Evolutionary conservation across 2,797 vertebrate genomes (phyloP).

Genomic region (Glossophaga mutica): DNA sequence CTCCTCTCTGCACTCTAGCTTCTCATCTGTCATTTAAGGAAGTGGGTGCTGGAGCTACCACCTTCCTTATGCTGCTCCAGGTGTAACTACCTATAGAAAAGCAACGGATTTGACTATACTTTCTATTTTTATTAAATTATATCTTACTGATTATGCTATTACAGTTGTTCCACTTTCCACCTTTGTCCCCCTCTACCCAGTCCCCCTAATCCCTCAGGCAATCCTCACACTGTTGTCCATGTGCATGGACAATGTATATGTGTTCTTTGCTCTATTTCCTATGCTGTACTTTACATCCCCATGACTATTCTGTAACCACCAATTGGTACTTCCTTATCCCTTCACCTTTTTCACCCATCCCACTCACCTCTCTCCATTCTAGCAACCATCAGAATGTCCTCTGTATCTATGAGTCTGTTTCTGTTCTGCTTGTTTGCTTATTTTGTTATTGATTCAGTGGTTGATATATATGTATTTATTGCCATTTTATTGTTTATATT

Average conservation of each 20-base stretch:
- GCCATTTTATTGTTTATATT: neutral
- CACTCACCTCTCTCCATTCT: neutral
- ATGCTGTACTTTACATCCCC: neutral
- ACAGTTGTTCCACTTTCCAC: neutral
- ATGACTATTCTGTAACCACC: no score
- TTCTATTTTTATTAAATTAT: neutral
- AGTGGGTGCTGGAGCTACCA: neutral
- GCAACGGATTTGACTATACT: neutral
- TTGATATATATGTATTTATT: neutral
- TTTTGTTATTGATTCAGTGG: neutral
- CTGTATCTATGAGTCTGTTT: neutral
- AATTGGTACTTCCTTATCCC: neutral
- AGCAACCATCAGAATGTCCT: neutral
- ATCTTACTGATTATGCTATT: neutral
- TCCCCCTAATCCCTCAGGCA: neutral
- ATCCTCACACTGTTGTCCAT: neutral
- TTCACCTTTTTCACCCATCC: neutral
- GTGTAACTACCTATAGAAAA: neutral
- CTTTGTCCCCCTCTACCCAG: neutral
- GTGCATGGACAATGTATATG: no score
- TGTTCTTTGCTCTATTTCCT: neutral
- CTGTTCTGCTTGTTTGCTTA: neutral
- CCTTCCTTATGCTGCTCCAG: neutral
- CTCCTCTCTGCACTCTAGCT: neutral
- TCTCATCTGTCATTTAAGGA: neutral